Percentiles rank a stretch among this genome's conserved stretches.
Conservation (phyloP, 2,888 invertebrate genomes). For the Netelia virgata region DNA sequence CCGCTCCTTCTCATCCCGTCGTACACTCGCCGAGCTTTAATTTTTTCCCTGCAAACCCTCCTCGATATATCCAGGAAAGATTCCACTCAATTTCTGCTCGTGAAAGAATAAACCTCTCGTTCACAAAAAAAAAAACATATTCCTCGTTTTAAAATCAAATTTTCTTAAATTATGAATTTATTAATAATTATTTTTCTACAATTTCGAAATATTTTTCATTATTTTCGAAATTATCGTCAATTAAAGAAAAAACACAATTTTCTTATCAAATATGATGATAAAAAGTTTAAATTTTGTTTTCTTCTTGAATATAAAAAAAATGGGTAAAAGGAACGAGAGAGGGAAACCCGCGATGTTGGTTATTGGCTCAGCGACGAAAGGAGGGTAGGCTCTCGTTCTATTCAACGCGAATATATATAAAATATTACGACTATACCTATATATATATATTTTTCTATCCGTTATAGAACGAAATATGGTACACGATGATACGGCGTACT, state of each 20-base stretch:
- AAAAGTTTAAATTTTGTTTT: too few relatives aligned
- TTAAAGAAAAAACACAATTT: too few relatives aligned
- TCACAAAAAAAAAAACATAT: neutral
- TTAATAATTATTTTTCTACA: too few relatives aligned
- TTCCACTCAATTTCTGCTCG: slow-evolving; percentile 1
- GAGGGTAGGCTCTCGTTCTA: neutral
- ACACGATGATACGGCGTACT: neutral
- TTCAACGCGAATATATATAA: neutral
- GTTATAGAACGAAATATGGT: slow-evolving; percentile 1
- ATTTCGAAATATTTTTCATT: too few relatives aligned
- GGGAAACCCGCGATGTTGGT: neutral
- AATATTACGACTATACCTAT: neutral
- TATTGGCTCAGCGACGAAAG: neutral
- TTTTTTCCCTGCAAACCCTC: slow-evolving; percentile 6
- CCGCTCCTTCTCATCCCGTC: slow-evolving; percentile 34
- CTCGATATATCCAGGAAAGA: neutral
- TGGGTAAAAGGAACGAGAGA: neutral
- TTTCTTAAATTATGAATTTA: neutral
- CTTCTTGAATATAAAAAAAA: too few relatives aligned
- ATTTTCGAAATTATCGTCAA: too few relatives aligned
- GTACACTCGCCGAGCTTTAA: slow-evolving; percentile 32
- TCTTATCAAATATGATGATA: too few relatives aligned
- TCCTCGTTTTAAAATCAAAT: neutral
- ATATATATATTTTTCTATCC: neutral
- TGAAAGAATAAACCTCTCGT: neutral